phyloP scores from a whole-genome alignment of 2,113 vertebrate genomes.

The Halcyon senegalensis region DNA sequence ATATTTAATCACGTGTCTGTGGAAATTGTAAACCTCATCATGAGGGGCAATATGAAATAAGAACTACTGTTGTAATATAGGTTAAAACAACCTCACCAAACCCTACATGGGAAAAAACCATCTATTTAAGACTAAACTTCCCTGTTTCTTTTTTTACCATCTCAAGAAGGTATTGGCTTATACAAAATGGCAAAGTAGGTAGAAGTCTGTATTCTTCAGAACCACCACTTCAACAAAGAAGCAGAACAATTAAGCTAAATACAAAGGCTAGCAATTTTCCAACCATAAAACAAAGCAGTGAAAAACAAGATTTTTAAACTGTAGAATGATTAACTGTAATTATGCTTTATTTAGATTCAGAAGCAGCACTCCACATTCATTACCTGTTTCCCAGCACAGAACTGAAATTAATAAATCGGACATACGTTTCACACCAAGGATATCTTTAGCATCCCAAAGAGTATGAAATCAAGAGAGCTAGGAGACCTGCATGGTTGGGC shows the following conservation, averaged over 20 bases:
- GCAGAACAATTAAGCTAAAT: neutral
- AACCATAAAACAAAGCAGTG: neutral
- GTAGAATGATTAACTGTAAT: neutral
- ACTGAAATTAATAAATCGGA: neutral
- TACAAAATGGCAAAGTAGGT: neutral
- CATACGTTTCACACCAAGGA: neutral
- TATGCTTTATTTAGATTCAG: neutral
- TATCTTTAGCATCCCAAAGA: neutral
- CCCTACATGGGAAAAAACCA: neutral
- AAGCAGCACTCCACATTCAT: neutral
- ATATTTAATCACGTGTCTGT: neutral
- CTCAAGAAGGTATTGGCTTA: neutral
- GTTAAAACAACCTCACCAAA: neutral
- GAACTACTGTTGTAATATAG: neutral
- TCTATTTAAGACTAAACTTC: neutral
- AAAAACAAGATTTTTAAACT: neutral
- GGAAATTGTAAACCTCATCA: neutral
- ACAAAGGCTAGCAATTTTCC: neutral
- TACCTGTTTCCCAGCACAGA: neutral
- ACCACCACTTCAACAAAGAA: neutral
- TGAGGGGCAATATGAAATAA: neutral
- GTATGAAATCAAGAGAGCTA: too few species aligned
- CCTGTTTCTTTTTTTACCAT: neutral
- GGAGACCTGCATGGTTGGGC: too few species aligned
- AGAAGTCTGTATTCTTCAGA: neutral